phyloP scores from a whole-genome alignment of 1,140 invertebrate genomes.

The Holcopasites calliopsidis region DNA sequence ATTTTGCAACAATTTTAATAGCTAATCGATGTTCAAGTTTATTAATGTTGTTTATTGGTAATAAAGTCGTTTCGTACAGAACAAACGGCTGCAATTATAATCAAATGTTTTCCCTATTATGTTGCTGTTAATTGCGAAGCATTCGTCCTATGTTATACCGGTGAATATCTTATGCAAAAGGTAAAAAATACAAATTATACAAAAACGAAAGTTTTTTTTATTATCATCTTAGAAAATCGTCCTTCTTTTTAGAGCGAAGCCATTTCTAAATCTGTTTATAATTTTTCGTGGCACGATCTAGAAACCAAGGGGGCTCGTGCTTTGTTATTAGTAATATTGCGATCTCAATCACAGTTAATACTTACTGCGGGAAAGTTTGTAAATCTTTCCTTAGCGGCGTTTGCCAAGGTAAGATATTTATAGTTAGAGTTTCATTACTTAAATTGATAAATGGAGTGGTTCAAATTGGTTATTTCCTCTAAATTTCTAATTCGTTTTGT shows the following conservation, averaged over 20 bases:
- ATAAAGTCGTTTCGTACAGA: not conserved
- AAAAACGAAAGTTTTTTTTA: not conserved
- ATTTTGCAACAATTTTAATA: not conserved
- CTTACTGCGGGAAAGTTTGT: slow-evolving; percentile 48
- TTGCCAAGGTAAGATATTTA: slow-evolving; percentile 42
- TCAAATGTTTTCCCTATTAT: slow-evolving; percentile 43
- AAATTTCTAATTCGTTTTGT: not conserved
- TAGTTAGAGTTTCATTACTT: not conserved
- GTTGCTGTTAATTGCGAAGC: slow-evolving; percentile 39
- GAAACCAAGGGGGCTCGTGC: slow-evolving; percentile 18
- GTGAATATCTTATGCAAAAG: slow-evolving; percentile 51
- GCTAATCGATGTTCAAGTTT: not conserved
- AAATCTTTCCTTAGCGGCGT: slow-evolving; percentile 40
- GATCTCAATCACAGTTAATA: slow-evolving; percentile 32
- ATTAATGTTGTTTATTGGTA: not conserved
- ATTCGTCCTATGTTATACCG: slow-evolving; percentile 49
- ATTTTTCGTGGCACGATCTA: slow-evolving; percentile 46
- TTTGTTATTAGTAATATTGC: slow-evolving; percentile 33
- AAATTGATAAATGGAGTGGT: too few species aligned
- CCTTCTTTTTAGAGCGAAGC: slow-evolving; percentile 21
- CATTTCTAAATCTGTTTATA: slow-evolving; percentile 29
- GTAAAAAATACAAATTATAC: not conserved
- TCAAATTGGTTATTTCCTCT: not conserved
- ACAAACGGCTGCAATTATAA: not conserved
- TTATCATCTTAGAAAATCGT: not conserved